phyloP scores from a whole-genome alignment of 30 jellyfish, hydroid and myxozoan genomes.

The Haliclystus octoradiatus region DNA sequence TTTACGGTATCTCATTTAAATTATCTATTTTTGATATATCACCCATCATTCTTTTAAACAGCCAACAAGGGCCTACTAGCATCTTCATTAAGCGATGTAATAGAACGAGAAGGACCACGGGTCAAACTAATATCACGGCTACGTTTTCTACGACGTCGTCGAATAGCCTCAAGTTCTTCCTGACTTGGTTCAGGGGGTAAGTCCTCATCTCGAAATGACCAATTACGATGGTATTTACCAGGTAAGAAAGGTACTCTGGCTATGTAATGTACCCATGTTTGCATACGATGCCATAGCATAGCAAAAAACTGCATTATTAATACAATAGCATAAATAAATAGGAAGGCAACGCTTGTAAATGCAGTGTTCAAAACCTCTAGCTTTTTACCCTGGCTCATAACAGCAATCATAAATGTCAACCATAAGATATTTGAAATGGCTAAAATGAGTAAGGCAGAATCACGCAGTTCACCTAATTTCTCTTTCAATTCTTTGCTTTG shows the following conservation, averaged over 20 bases:
- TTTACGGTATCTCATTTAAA: no score
- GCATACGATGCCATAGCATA: conserved; percentile 51
- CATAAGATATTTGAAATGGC: conserved; percentile 69
- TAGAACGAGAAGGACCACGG: no score
- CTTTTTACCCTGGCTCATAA: conserved; percentile 72
- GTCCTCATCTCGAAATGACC: conserved; percentile 86
- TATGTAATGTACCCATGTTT: conserved; percentile 63
- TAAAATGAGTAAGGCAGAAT: conserved; percentile 57
- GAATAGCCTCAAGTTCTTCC: conserved; percentile 41
- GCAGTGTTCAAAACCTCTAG: conserved; percentile 54
- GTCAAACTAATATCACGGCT: no score
- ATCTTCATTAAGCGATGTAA: no score
- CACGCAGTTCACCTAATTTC: conserved; percentile 77
- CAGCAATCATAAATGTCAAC: conserved; percentile 87
- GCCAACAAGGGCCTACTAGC: no score
- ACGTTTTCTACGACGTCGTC: conserved; percentile 31
- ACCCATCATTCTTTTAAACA: no score
- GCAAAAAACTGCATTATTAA: conserved; percentile 40
- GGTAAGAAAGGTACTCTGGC: conserved; percentile 91
- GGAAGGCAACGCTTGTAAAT: conserved; percentile 85
- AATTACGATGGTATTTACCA: conserved; percentile 69
- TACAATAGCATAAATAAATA: conserved; percentile 64
- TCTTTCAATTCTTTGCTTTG: conserved; percentile 77
- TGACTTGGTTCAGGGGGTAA: conserved; percentile 81
- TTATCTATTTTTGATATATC: no score